phyloP scores from a whole-genome alignment of 2,797 vertebrate genomes.

The Semotilus atromaculatus region DNA sequence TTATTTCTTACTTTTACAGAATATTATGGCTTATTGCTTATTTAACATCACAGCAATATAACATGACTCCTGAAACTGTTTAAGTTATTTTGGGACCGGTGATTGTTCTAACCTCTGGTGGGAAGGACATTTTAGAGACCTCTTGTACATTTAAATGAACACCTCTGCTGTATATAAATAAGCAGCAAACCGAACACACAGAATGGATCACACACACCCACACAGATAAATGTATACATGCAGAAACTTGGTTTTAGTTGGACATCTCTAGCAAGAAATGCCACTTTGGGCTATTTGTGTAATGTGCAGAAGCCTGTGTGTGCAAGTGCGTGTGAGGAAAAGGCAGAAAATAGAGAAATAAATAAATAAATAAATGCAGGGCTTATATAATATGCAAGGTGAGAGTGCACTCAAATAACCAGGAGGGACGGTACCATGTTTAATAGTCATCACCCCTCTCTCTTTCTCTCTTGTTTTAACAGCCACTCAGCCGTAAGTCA shows the following conservation, averaged over 20 bases:
- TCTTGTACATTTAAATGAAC: slow-evolving; percentile 17
- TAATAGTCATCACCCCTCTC: slow-evolving; percentile 1
- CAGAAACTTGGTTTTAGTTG: slow-evolving; percentile 24
- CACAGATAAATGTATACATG: slow-evolving; percentile 29
- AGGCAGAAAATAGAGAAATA: slow-evolving; percentile 36
- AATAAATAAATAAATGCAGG: slow-evolving; percentile 38
- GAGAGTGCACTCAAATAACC: slow-evolving; percentile 49
- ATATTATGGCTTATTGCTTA: not conserved
- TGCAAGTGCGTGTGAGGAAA: slow-evolving; percentile 9
- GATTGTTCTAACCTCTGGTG: slow-evolving; percentile 1
- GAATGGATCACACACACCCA: slow-evolving; percentile 6
- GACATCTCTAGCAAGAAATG: slow-evolving; percentile 22
- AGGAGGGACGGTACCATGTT: slow-evolving; percentile 26
- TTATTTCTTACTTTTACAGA: slow-evolving; percentile 1
- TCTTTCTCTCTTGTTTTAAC: not conserved
- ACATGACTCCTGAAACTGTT: not conserved
- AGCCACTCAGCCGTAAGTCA: slow-evolving; percentile 29
- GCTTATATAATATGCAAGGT: slow-evolving; percentile 56
- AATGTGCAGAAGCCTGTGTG: slow-evolving; percentile 12
- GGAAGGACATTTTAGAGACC: not conserved
- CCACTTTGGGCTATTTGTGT: slow-evolving; percentile 44
- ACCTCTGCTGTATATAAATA: not conserved
- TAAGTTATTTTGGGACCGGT: not conserved
- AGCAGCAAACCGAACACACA: slow-evolving; percentile 9
- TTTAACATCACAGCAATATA: not conserved